Base-by-base conservation (phyloP, 2,113 vertebrate genomes). In the Pimephales promelas region DNA sequence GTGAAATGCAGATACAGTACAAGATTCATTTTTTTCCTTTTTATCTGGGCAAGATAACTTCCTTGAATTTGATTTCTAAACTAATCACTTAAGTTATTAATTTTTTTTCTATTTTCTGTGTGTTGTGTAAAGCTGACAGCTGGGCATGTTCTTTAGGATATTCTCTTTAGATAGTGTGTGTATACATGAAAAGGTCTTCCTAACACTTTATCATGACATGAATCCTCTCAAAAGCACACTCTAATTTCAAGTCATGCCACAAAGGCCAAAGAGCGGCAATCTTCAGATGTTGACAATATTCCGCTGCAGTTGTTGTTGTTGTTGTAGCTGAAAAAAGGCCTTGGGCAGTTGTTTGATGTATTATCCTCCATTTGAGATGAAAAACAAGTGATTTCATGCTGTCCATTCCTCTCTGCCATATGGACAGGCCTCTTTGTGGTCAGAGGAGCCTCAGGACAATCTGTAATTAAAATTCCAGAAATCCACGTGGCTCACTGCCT, bases 401-500 rank as follows among this genome's bases (percentile, higher is more conserved):
- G 75, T 70, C 75, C 66, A 74, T 82, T 85, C 18, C 40, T 81
- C 64, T 83, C 49, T 66, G 34, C 86, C 80, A 74, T 83, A 52
- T 82, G 75, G 66, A 57, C n/a, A 57, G 76, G 82, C 43, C 52
- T 45, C 81, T 77, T n/a, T 10, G 28, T 80, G 75, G 77, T 84
- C 85, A 82, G 34, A 88, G 57, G 54, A 73, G 79, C 88, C 77
- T 75, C 45, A 78, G 80, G 84, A 88, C 86, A 79, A 34, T 88
- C 26, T 20, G 83, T 88, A 88, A 90, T 88, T 90, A 90, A 91
- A 91, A 89, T 86, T 66, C 85, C 66, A 83, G 61, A 74, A 83
- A 88, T 87, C 86, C 83, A 89, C 85, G 77, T 75, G 75, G 73
- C 86, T 88, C 77, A 26, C 86, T 3, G 73, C 87, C 84, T 81